A percentile compares a stretch with the other conserved stretches of the same genome.
Evolutionary conservation across 1,140 invertebrate species (phyloP).

Genomic region (Drosophila bocki): DNA sequence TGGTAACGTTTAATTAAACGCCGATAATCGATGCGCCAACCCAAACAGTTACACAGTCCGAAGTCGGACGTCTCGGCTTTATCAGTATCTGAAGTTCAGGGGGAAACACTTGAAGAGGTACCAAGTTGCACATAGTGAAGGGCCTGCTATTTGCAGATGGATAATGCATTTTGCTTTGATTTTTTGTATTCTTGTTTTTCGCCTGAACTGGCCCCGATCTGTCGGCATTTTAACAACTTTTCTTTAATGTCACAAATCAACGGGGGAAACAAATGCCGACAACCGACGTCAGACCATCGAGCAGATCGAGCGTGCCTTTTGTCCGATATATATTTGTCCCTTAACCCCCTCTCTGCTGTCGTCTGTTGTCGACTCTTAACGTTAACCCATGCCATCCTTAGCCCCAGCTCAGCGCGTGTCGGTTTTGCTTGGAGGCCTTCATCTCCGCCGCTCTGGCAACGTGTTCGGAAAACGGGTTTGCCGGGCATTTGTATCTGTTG

Average conservation of each 20-base stretch:
- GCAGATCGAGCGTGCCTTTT: slow-evolving; percentile 79
- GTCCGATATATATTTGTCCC: slow-evolving; percentile 68
- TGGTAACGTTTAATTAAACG: slow-evolving; percentile 77
- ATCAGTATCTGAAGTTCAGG: slow-evolving; percentile 71
- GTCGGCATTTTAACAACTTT: slow-evolving; percentile 74
- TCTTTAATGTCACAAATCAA: slow-evolving; percentile 83
- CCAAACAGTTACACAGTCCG: slow-evolving; percentile 60
- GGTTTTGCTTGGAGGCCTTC: slow-evolving; percentile 64
- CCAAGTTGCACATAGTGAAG: slow-evolving; percentile 11
- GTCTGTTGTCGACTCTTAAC: slow-evolving; percentile 7
- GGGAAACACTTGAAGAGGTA: slow-evolving; percentile 18
- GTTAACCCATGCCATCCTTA: slow-evolving; percentile 25
- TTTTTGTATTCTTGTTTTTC: neutral
- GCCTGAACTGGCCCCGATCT: slow-evolving; percentile 14
- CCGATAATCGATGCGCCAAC: slow-evolving; percentile 76
- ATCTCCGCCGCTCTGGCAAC: slow-evolving; percentile 69
- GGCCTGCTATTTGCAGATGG: slow-evolving; percentile 26
- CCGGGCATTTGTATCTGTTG: slow-evolving; percentile 59
- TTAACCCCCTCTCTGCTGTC: slow-evolving; percentile 8
- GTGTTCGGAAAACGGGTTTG: slow-evolving; percentile 76
- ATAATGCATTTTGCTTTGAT: slow-evolving; percentile 32
- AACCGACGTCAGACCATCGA: slow-evolving; percentile 34
- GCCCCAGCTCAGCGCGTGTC: slow-evolving; percentile 67
- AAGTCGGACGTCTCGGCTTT: slow-evolving; percentile 28
- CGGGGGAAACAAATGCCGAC: slow-evolving; percentile 77